Evolutionary conservation across 2,113 vertebrate genomes (phyloP).

Genomic region (Cinclus cinclus): DNA sequence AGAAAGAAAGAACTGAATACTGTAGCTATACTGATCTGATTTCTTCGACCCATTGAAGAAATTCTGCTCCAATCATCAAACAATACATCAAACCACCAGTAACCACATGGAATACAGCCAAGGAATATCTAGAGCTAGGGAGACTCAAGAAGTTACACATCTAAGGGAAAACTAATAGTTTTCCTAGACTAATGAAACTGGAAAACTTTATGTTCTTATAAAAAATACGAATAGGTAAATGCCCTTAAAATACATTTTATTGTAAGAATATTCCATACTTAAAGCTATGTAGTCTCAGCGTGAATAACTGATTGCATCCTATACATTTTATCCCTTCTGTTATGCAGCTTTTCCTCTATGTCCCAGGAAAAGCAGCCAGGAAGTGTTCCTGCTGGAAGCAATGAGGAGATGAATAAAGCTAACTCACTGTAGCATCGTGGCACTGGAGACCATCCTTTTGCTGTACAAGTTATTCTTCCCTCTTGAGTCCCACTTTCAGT

Average conservation of each 20-base stretch:
- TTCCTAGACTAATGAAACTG: not conserved
- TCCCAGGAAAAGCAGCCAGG: not conserved
- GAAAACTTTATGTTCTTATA: not conserved
- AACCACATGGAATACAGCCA: not conserved
- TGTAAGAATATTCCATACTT: not conserved
- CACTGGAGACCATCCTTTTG: constrained; percentile 67
- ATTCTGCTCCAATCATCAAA: not conserved
- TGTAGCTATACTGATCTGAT: not conserved
- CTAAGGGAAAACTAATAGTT: not conserved
- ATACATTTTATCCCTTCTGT: not conserved
- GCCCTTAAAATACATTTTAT: not conserved
- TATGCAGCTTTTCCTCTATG: not conserved
- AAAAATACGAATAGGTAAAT: not conserved
- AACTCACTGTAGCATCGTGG: constrained; percentile 75
- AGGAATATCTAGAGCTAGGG: not conserved
- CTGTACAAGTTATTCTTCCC: constrained; percentile 59
- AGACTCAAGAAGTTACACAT: not conserved
- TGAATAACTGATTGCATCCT: not conserved
- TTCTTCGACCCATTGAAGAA: not conserved
- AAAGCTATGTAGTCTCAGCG: not conserved
- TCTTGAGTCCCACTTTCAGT: constrained; percentile 64
- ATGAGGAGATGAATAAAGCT: not conserved
- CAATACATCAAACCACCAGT: fast-evolving
- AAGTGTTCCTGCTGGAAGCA: not conserved
- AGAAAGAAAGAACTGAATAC: not conserved